These are phyloP conservation scores for Cynoglossus semilaevis DNA, from an alignment of 2,113 vertebrate genomes.

Conservation along the genomic window DNA sequence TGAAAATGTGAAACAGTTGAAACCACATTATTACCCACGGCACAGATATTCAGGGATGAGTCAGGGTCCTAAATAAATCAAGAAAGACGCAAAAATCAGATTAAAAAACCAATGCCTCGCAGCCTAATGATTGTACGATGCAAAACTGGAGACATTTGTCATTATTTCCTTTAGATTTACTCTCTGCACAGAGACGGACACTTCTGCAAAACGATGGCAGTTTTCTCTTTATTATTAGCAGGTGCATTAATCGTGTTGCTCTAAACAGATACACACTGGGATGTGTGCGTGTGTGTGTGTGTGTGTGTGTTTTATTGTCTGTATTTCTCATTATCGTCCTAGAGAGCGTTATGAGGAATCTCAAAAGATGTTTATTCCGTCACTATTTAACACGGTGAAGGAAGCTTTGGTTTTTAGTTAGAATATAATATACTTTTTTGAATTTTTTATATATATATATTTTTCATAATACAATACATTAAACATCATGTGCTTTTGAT, in stretches of 20 bases:
- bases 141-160: background rate
- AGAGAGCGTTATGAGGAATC: too few species aligned
- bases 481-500: too few species aligned
- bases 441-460: too few species aligned
- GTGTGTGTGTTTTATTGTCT: too few species aligned
- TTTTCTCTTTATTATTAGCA: background rate
- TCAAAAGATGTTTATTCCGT: too few species aligned
- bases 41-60: constrained; percentile 18
- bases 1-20: constrained; percentile 20
- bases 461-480: too few species aligned
- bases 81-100: constrained; percentile 2
- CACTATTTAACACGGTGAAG: too few species aligned
- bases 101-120: constrained; percentile 8
- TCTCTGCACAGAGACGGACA: too few species aligned
- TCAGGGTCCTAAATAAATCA: constrained; percentile 19
- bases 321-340: too few species aligned
- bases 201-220: background rate
- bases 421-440: too few species aligned
- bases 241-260: constrained; percentile 1
- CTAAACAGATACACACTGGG: background rate
- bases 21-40: constrained; percentile 3
- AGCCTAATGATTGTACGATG: constrained; percentile 1
- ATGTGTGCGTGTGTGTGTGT: too few species aligned
- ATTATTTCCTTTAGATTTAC: background rate
- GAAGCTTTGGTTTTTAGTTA: too few species aligned